A percentile compares a stretch with the other conserved stretches of the same genome.
Evolutionary conservation across 2,113 vertebrate genomes (phyloP).

Genomic region (Columbina picui): DNA sequence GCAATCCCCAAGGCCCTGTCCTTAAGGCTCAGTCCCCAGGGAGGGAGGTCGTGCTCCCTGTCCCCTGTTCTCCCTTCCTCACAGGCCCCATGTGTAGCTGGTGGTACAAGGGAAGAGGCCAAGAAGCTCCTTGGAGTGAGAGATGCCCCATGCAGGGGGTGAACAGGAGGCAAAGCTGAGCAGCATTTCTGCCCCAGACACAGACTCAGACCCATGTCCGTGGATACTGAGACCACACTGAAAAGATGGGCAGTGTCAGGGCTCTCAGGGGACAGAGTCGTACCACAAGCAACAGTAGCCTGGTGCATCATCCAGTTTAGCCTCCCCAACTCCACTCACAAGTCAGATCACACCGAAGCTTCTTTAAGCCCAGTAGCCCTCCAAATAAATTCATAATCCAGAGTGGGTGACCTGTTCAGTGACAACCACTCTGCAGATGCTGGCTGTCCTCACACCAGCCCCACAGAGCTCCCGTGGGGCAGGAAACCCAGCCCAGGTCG

Average conservation of each 20-base stretch:
- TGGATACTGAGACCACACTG: fast-evolving
- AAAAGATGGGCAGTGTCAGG: fast-evolving
- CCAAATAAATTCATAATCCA: not conserved
- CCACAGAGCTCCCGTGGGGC: not conserved
- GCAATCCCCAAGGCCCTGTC: not conserved
- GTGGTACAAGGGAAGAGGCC: not conserved
- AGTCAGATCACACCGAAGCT: not conserved
- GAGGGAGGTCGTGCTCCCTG: not conserved
- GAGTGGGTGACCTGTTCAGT: not conserved
- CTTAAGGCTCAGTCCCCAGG: not conserved
- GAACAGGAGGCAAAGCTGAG: not conserved
- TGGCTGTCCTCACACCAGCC: fast-evolving
- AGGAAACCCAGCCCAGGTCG: not conserved
- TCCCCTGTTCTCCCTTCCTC: not conserved
- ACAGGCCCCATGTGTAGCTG: fast-evolving
- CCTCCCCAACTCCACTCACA: not conserved
- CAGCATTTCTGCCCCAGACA: not conserved
- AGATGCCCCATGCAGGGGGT: not conserved
- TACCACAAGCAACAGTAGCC: not conserved
- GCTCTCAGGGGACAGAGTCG: not conserved
- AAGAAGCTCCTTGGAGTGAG: not conserved
- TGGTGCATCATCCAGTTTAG: not conserved
- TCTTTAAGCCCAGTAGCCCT: not conserved
- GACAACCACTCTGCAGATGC: not conserved
- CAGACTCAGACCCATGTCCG: not conserved